Evolutionary conservation across 2,113 vertebrate genomes (phyloP), one percentile per base, ranked within the genome.

Genomic region (Leiothrix lutea): DNA sequence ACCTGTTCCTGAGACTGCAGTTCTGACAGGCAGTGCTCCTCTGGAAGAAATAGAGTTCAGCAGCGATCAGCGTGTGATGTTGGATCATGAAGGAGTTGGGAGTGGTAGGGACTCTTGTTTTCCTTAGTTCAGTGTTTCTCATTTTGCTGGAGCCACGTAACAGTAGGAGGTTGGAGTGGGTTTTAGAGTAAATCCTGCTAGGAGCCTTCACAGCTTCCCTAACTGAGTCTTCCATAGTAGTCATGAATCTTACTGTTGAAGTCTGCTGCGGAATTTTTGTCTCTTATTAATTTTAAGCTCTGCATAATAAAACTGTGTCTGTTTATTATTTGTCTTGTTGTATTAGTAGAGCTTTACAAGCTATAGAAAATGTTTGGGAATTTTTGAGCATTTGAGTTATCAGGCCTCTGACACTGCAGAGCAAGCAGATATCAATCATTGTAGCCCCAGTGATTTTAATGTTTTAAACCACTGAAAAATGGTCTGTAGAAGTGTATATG

Each of bases 41-140:
- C 64, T 98, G 3, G 99, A 99, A 88, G 98, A 99, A 77, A 97
- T 98, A 60, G 99, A 99, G 96, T 99, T 99, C 60, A 99, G 99
- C 98, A 99, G 99, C 80, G 98, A 98, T 95, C 99, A 99, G 88
- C 98, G 98, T 22, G 98, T 99, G 85, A 95, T 97, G 56, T 98
- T 99, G 86, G 98, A 99, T 95, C 99, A 99, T 1, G 99, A 99
- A 97, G 99, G 99, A 56, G 99, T 99, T 14, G 99, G 99, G 70
- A 99, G 99, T 36, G 99, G 99, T 99, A 98, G 25, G 95, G 15
- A 33, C 60, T 80, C 20, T 83, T 38, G 12, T 45, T 50, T 81
- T 81, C 38, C 31, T 78, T 36, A 38, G 18, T 61, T 93, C 70
- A 48, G 1, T 6, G 23, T 89, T 91, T 74, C 33, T 90, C 3